Evolutionary conservation across 2,797 vertebrate species (phyloP), one percentile per base, ranked within the genome.

Genomic region (Pampus argenteus): DNA sequence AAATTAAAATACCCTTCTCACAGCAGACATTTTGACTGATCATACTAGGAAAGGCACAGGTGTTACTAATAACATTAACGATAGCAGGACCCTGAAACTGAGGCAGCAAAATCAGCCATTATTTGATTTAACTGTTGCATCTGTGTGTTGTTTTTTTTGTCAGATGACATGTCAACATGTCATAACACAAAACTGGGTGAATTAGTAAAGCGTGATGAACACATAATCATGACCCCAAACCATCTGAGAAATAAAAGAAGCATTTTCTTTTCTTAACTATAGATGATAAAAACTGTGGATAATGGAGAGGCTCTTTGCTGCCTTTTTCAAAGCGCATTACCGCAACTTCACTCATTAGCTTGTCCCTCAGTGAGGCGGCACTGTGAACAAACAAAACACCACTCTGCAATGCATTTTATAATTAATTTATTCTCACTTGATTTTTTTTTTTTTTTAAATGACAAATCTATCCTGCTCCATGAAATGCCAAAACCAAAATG

Each of bases 261-360:
- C 14, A 36, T 61, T 36, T 56, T 56, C 14, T 17, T 66, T 62
- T 72, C 17, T 20, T 22, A 25, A 20, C n/a, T 20, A 28, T n/a
- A 36, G 23, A 38, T 9, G 8, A 1, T n/a, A 36, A n/a, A 29
- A 42, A 40, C 17, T 3, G 8, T 9, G 9, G 47, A 26, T n/a
- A 9, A 40, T 44, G 29, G 40, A 28, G 28, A 50, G 6, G 23
- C 11, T 22, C 34, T 48, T 50, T 28, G 20, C 60, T 61, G 38
- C n/a, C 15, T 38, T 47, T 47, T 31, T 29, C 2, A 5, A 55
- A 54, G 34, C 0, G 1, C 3, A 58, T 56, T 11, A 54, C 55
- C 7, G n/a, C 26, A 28, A 73, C 25, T 49, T 49, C 25, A 13
- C 0, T 11, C 44, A 0, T 17, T 34, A 10, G 9, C 7, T 61